Conservation (phyloP, 2,113 vertebrate species). For the Anguilla rostrata region DNA sequence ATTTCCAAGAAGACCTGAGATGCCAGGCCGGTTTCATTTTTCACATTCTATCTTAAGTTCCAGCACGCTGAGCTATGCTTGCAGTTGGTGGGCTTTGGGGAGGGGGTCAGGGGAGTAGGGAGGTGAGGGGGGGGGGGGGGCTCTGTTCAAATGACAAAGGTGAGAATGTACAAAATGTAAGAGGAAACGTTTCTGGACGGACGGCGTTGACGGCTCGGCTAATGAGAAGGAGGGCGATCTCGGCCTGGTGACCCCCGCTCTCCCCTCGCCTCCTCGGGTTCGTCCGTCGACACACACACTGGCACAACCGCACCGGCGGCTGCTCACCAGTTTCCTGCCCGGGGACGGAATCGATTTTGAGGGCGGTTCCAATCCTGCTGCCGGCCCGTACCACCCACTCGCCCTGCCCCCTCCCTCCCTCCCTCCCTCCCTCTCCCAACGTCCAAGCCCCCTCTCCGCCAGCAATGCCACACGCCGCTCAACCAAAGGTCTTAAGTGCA, state of each 20-base stretch:
- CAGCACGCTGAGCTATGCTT: slow-evolving; percentile 20
- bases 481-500: slow-evolving; percentile 35
- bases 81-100: slow-evolving; percentile 7
- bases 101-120: background rate
- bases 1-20: slow-evolving; percentile 27
- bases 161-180: slow-evolving; percentile 18
- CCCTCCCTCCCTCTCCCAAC: background rate
- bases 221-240: background rate
- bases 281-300: no score
- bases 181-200: background rate
- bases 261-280: background rate
- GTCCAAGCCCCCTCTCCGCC: background rate
- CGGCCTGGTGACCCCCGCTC: background rate
- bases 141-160: slow-evolving; percentile 23
- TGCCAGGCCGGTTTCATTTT: slow-evolving; percentile 30
- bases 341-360: background rate
- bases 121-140: background rate
- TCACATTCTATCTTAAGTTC: slow-evolving; percentile 32
- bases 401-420: background rate
- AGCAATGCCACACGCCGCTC: slow-evolving; percentile 19
- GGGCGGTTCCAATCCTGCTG: background rate
- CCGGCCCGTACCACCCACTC: background rate
- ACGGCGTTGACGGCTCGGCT: background rate
- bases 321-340: background rate
- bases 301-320: background rate